Evolutionary conservation across 2,113 vertebrate genomes (phyloP), one percentile per base, ranked within the genome.

Genomic region (Pygoscelis adeliae): DNA sequence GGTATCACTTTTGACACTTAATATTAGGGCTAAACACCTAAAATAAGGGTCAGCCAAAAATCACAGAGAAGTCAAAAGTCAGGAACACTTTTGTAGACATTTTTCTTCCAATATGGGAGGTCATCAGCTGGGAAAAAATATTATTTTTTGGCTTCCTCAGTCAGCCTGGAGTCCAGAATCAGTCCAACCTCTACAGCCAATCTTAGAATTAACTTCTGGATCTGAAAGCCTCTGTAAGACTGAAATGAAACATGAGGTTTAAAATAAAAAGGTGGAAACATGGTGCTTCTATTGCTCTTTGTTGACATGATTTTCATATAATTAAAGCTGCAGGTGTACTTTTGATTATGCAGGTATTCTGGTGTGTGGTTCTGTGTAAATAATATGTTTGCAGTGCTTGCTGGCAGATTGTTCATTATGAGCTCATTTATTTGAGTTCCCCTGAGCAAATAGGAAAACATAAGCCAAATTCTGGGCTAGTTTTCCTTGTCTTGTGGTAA

Each of bases 341-440:
- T 96, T 55, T 94, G 89, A 78, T 90, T 95, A 53, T 76, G 22
- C 55, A 91, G 89, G 80, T 92, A 91, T 95, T 95, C 70, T 91
- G 36, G 20, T 90, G 86, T 71, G 74, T 87, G 32, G 26, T 59
- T 94, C 81, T 62, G 18, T 6, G 46, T 79, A 89, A 92, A 93
- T 96, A 87, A 84, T 58, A 88, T 49, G 25, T 89, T 92, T 91
- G 63, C 30, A 59, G 50, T n/a, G 27, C 44, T 36, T 85, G 17
- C 55, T 93, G 95, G 90, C 87, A 82, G 83, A 71, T 89, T 95
- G 89, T 92, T 97, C 90, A 86, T 92, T 95, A 82, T 92, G 83
- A 96, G 82, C 89, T 98, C 72, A 97, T 96, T 94, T 96, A 82
- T 93, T 97, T 97, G 86, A 90, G 65, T 69, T 97, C 77, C 65